Base-by-base conservation (phyloP, 2,113 vertebrate species). In the Lycocorax pyrrhopterus region DNA sequence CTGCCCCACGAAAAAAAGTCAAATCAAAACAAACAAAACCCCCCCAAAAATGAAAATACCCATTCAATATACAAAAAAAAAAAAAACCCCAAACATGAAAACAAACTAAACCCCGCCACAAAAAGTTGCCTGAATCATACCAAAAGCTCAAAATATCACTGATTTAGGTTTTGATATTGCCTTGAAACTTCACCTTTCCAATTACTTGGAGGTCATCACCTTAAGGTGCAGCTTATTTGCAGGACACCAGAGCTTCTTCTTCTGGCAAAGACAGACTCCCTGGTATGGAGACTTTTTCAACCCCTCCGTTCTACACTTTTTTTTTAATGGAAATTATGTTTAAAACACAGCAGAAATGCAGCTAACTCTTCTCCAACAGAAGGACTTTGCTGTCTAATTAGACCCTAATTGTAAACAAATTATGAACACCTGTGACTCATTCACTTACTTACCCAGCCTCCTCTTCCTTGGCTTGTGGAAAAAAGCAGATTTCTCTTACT, bases 301-400 rank as follows among this genome's bases (percentile, higher is more conserved):
- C 11, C 27, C 3, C 7, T 43, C 12, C 26, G 68, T 64, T 66
- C 41, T 21, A 21, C 2, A 17, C 39, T 39, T 39, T 7, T 19
- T 46, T 58, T 16, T 44, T 32, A 16, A 25, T 19, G 12, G n/a
- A 47, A 29, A 60, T 44, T 1, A 23, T 10, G 16, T 53, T 82
- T 52, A 55, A 67, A 56, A 13, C 2, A 23, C 0, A 0, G 10
- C 13, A 82, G 46, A n/a, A 55, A 64, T 16, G 8, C 33, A 47
- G 23, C 15, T 55, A 92, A 29, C 10, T 3, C 14, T 73, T 35
- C 33, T 63, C 26, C 47, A 81, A 22, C 25, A 19, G 15, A 30
- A 73, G 39, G 47, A 16, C 8, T n/a, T 30, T 43, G 16, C 12
- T 51, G 6, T 13, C 26, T n/a, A 35, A 53, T 68, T n/a, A 59